Evolutionary conservation across 2,797 vertebrate genomes (phyloP), one percentile per base, ranked within the genome.

Genomic region (Loriculus beryllinus): DNA sequence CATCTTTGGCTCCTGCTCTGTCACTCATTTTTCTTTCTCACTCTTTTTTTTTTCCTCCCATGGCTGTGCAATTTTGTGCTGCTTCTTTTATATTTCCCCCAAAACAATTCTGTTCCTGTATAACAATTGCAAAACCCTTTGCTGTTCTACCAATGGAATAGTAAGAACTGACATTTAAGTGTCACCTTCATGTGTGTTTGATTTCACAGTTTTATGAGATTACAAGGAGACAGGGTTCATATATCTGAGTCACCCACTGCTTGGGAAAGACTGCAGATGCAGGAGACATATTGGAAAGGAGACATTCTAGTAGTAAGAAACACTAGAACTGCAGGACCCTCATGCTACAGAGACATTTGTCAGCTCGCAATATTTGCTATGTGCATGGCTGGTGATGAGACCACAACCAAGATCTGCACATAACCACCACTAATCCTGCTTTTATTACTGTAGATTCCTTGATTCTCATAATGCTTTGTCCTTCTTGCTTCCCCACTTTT

Each of bases 161-260:
- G 49, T 26, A 68, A 12, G 26, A 92, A 26, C 29, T 67, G 72
- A 70, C 76, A 63, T 81, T 75, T 78, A 79, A 51, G 56, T 12
- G 37, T 45, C 75, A 76, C 52, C 49, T 63, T 47, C 43, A 51
- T 31, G 16, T n/a, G 88, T 92, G 77, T 80, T 37, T 39, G 3
- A 77, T 82, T 67, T 95, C 63, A 51, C 47, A 70, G 86, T 47
- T 77, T 89, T 72, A 67, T 29, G 47, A 90, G 56, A 90, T 85
- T 84, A 86, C 29, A 68, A 74, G 80, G 67, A 94, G 54, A 78
- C 17, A 25, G 21, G 26, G 26, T 39, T 88, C 59, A 69, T 80
- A 42, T 37, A 83, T 93, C 72, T 90, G 89, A 96, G 89, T 93
- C 95, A 95, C 74, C 92, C 95, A 95, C 74, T 5, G 54, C 79